Base-by-base conservation (phyloP, 2,113 vertebrate genomes). In the Notarius lentiginosus region DNA sequence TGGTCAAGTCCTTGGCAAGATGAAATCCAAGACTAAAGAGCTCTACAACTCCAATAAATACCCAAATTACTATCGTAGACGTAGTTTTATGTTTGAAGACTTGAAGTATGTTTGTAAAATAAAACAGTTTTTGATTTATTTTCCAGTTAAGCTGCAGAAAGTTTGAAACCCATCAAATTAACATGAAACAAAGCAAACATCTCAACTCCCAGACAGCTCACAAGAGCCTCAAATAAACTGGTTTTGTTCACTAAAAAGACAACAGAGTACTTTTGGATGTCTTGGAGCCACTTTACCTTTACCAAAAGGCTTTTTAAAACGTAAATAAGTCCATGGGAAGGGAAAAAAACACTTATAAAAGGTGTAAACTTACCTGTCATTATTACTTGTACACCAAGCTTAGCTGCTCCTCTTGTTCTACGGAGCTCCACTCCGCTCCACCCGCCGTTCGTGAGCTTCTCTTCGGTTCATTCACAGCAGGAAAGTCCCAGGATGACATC, bases 401-500 rank as follows among this genome's bases (percentile, higher is more conserved):
- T 5, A 4, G 12, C 58, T 17, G 9, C 82, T 5, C 58, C 15
- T n/a, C 73, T 51, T 84, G 75, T 60, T 79, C 7, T 41, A 34
- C 70, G 20, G 20, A 5, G 56, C 77, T 15, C 81, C 51, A 2
- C 7, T 51, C 20, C 5, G 49, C 77, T 15, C 81, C 51, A 6
- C 7, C 72, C 60, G 41, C 24, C 27, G 55, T 34, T 41, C 51
- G 41, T 8, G 15, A 7, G 47, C 55, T 56, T 66, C 47, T 10
- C 34, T 84, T 66, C 84, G 60, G 84, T 9, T 90, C 88, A 86
- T 77, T 61, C 84, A 66, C 72, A 92, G 82, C 90, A 95, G 93
- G 93, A 94, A 95, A 96, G 51, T 86, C 86, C 66, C 93, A 73
- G 95, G 94, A 89, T 93, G 84, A 49, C 86, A 83, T 77, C 89